Percentiles rank a stretch among this genome's conserved stretches.
Evolutionary conservation across 2,113 vertebrate species (phyloP).

Genomic region (Epinephelus moara): DNA sequence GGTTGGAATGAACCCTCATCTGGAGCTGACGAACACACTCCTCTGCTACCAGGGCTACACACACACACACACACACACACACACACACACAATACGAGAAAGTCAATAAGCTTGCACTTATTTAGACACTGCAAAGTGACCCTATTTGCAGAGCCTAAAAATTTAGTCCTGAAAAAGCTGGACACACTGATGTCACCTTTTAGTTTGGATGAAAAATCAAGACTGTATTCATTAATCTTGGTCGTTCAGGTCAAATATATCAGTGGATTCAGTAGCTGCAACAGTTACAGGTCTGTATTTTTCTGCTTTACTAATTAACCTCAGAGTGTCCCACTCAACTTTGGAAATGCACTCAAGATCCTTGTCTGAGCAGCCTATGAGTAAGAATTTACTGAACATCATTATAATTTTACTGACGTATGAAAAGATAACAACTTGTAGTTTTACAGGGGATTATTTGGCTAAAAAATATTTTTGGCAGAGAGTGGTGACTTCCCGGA

Average conservation of each 20-base stretch:
- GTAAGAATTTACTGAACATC: not conserved
- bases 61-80: constrained; percentile 23
- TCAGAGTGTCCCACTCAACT: too few species aligned
- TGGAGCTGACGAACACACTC: constrained; percentile 94
- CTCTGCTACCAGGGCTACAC: constrained; percentile 93
- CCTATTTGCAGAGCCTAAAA: not conserved
- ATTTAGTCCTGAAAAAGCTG: not conserved
- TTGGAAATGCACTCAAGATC: too few species aligned
- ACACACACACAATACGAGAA: constrained; percentile 6
- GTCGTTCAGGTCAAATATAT: not conserved
- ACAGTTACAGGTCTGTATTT: not conserved
- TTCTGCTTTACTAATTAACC: too few species aligned
- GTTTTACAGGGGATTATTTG: not conserved
- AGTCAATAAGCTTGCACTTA: not conserved
- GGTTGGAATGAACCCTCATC: constrained; percentile 94
- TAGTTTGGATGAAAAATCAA: not conserved
- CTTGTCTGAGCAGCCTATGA: too few species aligned
- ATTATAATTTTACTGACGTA: not conserved
- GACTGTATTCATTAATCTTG: not conserved
- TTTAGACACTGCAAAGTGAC: not conserved
- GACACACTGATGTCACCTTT: not conserved
- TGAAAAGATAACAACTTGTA: not conserved
- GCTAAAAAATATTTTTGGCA: not conserved
- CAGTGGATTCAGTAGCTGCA: not conserved
- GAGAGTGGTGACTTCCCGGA: not conserved